These are phyloP conservation scores for Mola mola DNA, from an alignment of 2,113 vertebrate species.

Conservation along the genomic window DNA sequence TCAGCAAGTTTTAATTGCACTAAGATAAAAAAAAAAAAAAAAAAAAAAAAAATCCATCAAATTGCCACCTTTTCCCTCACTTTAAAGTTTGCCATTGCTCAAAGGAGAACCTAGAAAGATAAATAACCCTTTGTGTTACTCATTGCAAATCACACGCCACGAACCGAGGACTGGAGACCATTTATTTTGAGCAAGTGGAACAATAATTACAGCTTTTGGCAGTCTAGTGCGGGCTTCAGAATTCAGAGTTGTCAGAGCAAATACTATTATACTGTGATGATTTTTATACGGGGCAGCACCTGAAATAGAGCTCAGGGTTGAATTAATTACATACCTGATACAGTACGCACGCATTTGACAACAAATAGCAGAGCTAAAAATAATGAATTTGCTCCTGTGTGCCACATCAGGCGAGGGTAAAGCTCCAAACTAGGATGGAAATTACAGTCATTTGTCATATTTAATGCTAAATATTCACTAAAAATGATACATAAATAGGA, in stretches of 20 bases:
- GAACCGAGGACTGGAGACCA: slow-evolving; percentile 1
- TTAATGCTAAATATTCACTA: too few species aligned
- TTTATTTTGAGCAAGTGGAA: slow-evolving; percentile 46
- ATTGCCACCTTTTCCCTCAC: slow-evolving; percentile 10
- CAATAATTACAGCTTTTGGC: slow-evolving; percentile 53
- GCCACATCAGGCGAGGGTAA: background rate
- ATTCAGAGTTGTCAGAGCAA: slow-evolving; percentile 45
- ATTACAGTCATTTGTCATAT: too few species aligned
- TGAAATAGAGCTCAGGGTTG: slow-evolving; percentile 21
- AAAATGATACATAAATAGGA: too few species aligned
- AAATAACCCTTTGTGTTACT: slow-evolving; percentile 26
- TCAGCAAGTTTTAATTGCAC: too few species aligned
- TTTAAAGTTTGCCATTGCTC: background rate
- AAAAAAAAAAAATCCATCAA: background rate
- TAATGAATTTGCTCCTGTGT: background rate
- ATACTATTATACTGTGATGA: slow-evolving; percentile 20
- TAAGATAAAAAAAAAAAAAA: too few species aligned
- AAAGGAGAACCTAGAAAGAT: slow-evolving; percentile 16
- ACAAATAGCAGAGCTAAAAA: slow-evolving; percentile 22
- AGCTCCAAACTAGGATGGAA: background rate
- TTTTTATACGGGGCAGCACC: slow-evolving; percentile 14
- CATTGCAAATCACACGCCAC: slow-evolving; percentile 2
- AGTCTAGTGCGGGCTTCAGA: slow-evolving; percentile 9
- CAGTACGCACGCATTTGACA: slow-evolving; percentile 14
- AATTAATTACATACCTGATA: slow-evolving; percentile 23